phyloP scores from a whole-genome alignment of 2,888 invertebrate genomes.

The Melanostoma scalare region DNA sequence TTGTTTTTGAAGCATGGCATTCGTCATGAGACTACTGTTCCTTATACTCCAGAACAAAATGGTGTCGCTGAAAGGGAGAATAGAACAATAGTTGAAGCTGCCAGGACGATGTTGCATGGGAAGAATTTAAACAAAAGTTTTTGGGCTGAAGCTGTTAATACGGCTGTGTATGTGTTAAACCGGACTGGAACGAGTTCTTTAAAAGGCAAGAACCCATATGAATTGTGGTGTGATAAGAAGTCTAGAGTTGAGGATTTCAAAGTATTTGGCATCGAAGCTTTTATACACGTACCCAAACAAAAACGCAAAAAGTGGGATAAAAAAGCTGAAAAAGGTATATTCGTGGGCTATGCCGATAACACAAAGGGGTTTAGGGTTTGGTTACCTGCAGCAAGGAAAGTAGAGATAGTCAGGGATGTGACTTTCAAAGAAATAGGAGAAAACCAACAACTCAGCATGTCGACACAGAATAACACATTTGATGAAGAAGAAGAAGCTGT shows the following conservation, averaged over 20 bases:
- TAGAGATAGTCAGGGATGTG: conserved; percentile 52
- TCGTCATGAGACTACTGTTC: conserved; percentile 70
- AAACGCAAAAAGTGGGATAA: conserved; percentile 49
- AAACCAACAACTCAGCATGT: background rate
- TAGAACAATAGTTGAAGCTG: conserved; percentile 77
- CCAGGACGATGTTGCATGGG: conserved; percentile 69
- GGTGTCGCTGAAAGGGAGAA: conserved; percentile 77
- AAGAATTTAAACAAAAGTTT: conserved; percentile 72
- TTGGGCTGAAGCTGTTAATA: conserved; percentile 80
- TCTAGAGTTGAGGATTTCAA: conserved; percentile 24
- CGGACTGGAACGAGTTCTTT: conserved; percentile 74
- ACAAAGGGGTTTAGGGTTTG: conserved; percentile 51
- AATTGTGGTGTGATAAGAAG: conserved; percentile 69
- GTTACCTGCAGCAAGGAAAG: conserved; percentile 19
- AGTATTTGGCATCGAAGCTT: conserved; percentile 38
- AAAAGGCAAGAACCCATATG: conserved; percentile 73
- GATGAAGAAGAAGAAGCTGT: background rate
- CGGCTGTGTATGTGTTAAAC: conserved; percentile 77
- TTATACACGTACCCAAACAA: conserved; percentile 44
- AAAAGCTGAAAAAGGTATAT: conserved; percentile 37
- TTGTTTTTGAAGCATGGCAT: conserved; percentile 72
- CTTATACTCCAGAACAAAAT: conserved; percentile 79
- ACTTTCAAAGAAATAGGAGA: conserved; percentile 26
- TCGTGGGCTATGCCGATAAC: conserved; percentile 50
- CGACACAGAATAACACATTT: background rate